A percentile compares a stretch with the other conserved stretches of the same genome.
These are phyloP conservation scores for Cistogaster globosa DNA, from an alignment of 2,888 invertebrate genomes.

Conservation along the genomic window DNA sequence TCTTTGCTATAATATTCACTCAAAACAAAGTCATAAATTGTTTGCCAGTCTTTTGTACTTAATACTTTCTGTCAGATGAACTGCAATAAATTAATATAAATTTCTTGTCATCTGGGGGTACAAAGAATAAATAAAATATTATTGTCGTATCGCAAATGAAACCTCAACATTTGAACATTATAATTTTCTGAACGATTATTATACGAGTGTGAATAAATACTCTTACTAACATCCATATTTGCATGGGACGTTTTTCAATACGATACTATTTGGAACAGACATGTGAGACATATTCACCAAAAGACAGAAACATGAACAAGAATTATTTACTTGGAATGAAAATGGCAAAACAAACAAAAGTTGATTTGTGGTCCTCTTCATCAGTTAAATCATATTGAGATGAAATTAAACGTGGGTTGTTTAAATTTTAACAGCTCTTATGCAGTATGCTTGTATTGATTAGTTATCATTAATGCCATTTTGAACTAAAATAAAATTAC, in stretches of 20 bases:
- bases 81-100: slow-evolving; percentile 82
- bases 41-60: slow-evolving; percentile 76
- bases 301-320: not conserved
- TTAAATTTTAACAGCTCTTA: not conserved
- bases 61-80: slow-evolving; percentile 81
- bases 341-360: slow-evolving; percentile 31
- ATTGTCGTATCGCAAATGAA: slow-evolving; percentile 35
- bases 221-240: not conserved
- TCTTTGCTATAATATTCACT: slow-evolving; percentile 72
- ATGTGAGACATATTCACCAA: slow-evolving; percentile 11
- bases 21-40: slow-evolving; percentile 82
- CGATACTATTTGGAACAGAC: slow-evolving; percentile 12
- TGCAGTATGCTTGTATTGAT: slow-evolving; percentile 7
- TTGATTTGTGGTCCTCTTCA: slow-evolving; percentile 55
- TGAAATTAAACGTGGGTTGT: slow-evolving; percentile 52
- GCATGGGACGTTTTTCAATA: not conserved
- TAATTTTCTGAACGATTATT: slow-evolving; percentile 46
- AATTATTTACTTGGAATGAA: not conserved
- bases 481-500: not conserved
- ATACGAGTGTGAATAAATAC: slow-evolving; percentile 14
- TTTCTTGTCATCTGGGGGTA: slow-evolving; percentile 77
- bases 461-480: slow-evolving; percentile 4
- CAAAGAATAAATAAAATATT: slow-evolving; percentile 56
- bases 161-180: slow-evolving; percentile 47
- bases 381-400: slow-evolving; percentile 48